Evolutionary conservation across 2,113 vertebrate genomes (phyloP), one percentile per base, ranked within the genome.

Genomic region (Genyomyrus donnyi): DNA sequence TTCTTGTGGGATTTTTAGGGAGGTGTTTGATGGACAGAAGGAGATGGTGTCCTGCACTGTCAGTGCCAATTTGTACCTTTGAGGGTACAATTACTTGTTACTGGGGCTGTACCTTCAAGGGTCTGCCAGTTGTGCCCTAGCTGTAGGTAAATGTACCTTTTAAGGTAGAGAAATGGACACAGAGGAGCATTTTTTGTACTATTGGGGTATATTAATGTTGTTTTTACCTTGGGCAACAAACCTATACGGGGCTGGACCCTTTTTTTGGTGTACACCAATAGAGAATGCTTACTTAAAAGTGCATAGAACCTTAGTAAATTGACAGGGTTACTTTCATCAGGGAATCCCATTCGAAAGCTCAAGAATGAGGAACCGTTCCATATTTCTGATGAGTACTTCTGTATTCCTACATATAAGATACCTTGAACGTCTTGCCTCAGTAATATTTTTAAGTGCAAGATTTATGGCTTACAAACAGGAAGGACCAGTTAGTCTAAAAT

Each of bases 331-430:
- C 74, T 42, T 42, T 17, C 15, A 39, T 5, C 39, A 42, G 35
- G 35, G 31, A 15, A 39, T 80, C 19, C 84, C 48, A 49, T n/a
- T 50, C 4, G 48, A 86, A 86, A 87, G n/a, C 85, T 10, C 31
- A 39, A 42, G 9, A 52, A 89, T 50, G 45, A 39, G 66, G 88
- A 89, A 83, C n/a, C 42, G 48, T 52, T 50, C 46, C 17, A 13
- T 52, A 35, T 52, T 80, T 89, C 66, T 49, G 46, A 19, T 24
- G 62, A 50, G 27, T 17, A 80, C 88, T 89, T 89, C 88, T 52
- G 46, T 80, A 50, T 89, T 89, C 88, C 46, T 35, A 21, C 11
- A 31, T 21, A 11, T 35, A 7, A 45, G 53, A 66, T 45, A 39
- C 19, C 27, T 83, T 45, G 15, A 45, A 45, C 3, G 9, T 80